Evolutionary conservation across 1,140 invertebrate genomes (phyloP).

Genomic region (Drosophila pandora): DNA sequence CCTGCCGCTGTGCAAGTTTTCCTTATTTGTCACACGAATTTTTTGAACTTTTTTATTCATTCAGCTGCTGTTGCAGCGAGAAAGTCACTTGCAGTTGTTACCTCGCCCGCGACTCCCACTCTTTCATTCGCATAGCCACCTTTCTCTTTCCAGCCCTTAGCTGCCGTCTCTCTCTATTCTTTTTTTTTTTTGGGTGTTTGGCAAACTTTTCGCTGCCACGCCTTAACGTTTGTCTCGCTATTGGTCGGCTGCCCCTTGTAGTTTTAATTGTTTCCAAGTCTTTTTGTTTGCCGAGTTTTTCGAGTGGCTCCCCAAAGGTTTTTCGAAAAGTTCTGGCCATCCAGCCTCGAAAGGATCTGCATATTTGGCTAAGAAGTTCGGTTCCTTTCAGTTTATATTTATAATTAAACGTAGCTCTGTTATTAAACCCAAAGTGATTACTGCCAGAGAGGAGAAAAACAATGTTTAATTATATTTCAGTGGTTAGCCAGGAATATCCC

Average conservation of each 20-base stretch:
- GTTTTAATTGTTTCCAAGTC: conserved; percentile 71
- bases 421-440: not conserved
- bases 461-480: not conserved
- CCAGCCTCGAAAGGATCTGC: conserved; percentile 1
- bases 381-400: conserved; percentile 1
- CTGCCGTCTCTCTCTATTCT: not conserved
- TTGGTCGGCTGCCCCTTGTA: conserved; percentile 39
- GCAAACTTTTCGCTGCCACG: conserved; percentile 62
- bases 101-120: conserved; percentile 22
- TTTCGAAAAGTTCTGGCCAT: not conserved
- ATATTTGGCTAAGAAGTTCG: conserved; percentile 2
- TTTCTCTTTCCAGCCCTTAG: not conserved
- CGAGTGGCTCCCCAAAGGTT: conserved; percentile 33
- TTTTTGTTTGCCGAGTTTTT: conserved; percentile 34
- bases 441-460: not conserved
- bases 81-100: conserved; percentile 71
- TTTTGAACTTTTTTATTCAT: conserved; percentile 38
- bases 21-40: conserved; percentile 76
- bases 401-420: not conserved
- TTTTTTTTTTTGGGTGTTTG: conserved; percentile 41
- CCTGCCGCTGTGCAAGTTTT: conserved; percentile 63
- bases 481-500: not conserved
- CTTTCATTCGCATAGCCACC: not conserved
- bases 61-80: conserved; percentile 29
- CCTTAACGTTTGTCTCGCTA: conserved; percentile 49